Evolutionary conservation across 1,140 invertebrate genomes (phyloP).

Genomic region (Anastrepha obliqua): DNA sequence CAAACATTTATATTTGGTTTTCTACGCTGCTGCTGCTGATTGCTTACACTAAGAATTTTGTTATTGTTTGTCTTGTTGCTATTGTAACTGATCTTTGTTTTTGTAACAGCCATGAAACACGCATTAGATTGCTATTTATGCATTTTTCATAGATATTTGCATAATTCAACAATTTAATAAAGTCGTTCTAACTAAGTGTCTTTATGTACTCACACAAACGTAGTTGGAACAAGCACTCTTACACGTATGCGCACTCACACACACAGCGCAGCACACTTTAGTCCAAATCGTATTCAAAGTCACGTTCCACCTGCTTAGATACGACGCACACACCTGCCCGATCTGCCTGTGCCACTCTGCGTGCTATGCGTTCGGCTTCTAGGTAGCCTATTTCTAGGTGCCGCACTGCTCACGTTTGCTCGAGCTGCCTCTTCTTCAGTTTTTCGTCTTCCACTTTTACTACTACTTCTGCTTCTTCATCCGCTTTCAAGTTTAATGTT

Average conservation of each 20-base stretch:
- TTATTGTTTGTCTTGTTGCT: neutral
- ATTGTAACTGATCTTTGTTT: neutral
- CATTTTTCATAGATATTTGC: slow-evolving; percentile 32
- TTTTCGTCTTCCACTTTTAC: neutral
- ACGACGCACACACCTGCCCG: neutral
- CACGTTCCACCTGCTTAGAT: neutral
- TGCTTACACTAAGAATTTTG: neutral
- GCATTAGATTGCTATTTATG: slow-evolving; percentile 31
- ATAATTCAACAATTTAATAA: slow-evolving; percentile 49
- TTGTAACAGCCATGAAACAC: neutral
- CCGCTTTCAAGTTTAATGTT: neutral
- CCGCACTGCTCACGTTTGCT: neutral
- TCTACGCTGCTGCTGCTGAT: neutral
- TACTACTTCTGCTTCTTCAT: neutral
- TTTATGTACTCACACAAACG: neutral
- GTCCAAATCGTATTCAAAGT: neutral
- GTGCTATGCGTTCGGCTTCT: too few relatives aligned
- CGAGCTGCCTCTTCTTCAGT: neutral
- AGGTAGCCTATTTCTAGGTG: too few relatives aligned
- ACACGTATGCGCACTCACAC: neutral
- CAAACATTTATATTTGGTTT: neutral
- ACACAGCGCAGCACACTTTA: neutral
- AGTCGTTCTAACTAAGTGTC: neutral
- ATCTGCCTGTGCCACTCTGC: too few relatives aligned
- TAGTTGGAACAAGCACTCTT: neutral